Base-by-base conservation (phyloP, 2,797 vertebrate genomes). In the Sebastes melanostomus region DNA sequence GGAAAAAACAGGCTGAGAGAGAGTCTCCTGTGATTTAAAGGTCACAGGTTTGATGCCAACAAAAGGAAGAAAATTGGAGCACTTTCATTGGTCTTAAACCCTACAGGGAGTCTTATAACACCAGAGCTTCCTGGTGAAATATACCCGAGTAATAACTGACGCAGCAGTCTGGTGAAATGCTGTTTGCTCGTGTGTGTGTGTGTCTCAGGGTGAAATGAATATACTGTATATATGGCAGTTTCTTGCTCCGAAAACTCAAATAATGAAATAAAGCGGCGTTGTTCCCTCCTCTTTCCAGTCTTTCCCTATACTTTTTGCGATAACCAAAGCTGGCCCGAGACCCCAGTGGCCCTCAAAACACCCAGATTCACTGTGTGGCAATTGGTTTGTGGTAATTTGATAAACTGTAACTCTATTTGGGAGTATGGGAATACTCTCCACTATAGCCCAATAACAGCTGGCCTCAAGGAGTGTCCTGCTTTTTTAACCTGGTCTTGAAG, bases 1-100 rank as follows among this genome's bases (percentile, higher is more conserved):
- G 60, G 29, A 80, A 89, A 80, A 84, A 72, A 80, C 82, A 68
- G 78, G 78, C 66, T 80, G 79, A 77, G 32, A 75, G 62, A 78
- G 62, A 70, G 62, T 90, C 88, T 86, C 86, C 62, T 68, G 83
- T 74, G 89, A 87, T 88, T 92, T 85, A 82, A 92, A 93, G 91
- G 90, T 91, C 89, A 86, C 24, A 32, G 59, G 73, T 91, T 83
- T 87, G 86, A 91, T 81, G 88, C 63, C 69, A 80, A 70, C 77
- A 82, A 86, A 89, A 80, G 78, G 69, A 80, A 84, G 82, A 86
- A 88, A 91, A 92, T 67, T 38, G 60, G 72, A 82, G 77, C 27
- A 70, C 70, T 86, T 87, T 87, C 36, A 77, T 71, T 79, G 79
- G 62, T 62, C 55, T 77, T 78, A 81, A 85, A 82, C 25, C 69